Evolutionary conservation across 2,888 invertebrate species (phyloP).

Genomic region (Apamea epomidion): DNA sequence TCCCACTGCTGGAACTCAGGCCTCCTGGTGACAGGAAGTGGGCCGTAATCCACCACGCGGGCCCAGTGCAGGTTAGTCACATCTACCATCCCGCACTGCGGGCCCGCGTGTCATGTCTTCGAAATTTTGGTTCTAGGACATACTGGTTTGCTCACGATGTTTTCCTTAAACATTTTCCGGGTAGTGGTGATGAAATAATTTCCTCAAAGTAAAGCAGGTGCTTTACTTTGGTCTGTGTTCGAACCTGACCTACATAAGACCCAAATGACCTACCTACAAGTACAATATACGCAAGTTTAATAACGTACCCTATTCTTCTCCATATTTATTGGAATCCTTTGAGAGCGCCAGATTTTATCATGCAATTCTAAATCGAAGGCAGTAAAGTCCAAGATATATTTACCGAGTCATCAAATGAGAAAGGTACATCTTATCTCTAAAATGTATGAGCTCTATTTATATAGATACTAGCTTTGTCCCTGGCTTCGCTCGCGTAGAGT

Average conservation of each 20-base stretch:
- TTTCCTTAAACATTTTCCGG: not conserved
- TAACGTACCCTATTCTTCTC: constrained; percentile 12
- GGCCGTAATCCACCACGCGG: not conserved
- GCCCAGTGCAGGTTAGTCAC: not conserved
- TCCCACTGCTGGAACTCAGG: not conserved
- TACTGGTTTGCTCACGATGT: not conserved
- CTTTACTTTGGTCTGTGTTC: too few relatives aligned
- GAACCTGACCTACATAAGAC: not conserved
- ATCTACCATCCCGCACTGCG: too few relatives aligned
- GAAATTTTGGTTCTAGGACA: not conserved
- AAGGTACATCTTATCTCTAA: constrained; percentile 58
- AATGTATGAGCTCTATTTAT: constrained; percentile 51
- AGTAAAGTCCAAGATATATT: constrained; percentile 58
- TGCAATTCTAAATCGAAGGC: constrained; percentile 53
- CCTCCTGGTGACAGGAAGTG: not conserved
- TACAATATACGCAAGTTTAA: not conserved
- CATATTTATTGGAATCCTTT: constrained; percentile 48
- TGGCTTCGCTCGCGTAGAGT: not conserved
- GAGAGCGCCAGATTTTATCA: constrained; percentile 60
- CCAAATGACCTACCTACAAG: not conserved
- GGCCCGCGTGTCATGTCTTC: too few relatives aligned
- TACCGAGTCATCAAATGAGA: constrained; percentile 48
- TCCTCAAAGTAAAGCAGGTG: too few relatives aligned
- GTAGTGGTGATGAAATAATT: not conserved
- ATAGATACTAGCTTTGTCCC: not conserved